A percentile compares a stretch with the other conserved stretches of the same genome.
Conservation (phyloP, 2,888 invertebrate species). For the Chalcis sispes region DNA sequence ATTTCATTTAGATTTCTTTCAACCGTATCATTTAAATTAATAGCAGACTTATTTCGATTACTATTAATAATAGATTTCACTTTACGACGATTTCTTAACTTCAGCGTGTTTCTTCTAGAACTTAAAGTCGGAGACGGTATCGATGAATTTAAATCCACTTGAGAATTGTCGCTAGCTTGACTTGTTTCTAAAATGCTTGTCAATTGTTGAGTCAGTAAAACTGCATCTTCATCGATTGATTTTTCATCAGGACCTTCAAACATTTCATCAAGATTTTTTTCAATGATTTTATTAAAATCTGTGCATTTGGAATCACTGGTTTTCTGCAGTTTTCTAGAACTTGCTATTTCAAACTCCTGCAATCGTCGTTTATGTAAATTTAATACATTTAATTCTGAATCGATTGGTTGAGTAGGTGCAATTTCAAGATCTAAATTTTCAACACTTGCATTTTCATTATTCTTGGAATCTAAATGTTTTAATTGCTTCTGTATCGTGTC, state of each 20-base stretch:
- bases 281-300: conserved; percentile 62
- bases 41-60: neutral
- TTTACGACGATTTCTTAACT: conserved; percentile 30
- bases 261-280: conserved; percentile 64
- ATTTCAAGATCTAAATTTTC: conserved; percentile 15
- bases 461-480: neutral
- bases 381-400: neutral
- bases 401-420: neutral
- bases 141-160: conserved; percentile 3
- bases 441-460: neutral
- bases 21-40: conserved; percentile 50
- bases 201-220: conserved; percentile 68
- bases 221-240: conserved; percentile 48
- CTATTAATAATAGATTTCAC: neutral
- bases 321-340: conserved; percentile 34
- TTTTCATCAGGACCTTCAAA: conserved; percentile 62
- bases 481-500: conserved; percentile 24
- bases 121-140: conserved; percentile 48
- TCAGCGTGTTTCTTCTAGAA: conserved; percentile 2
- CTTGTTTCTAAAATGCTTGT: conserved; percentile 64
- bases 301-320: neutral
- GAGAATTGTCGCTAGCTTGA: conserved; percentile 37
- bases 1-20: conserved; percentile 47
- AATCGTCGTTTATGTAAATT: conserved; percentile 40
- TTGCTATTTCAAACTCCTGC: conserved; percentile 18